Base-by-base conservation (phyloP, 2,797 vertebrate species). In the Pseudochirops corinnae region DNA sequence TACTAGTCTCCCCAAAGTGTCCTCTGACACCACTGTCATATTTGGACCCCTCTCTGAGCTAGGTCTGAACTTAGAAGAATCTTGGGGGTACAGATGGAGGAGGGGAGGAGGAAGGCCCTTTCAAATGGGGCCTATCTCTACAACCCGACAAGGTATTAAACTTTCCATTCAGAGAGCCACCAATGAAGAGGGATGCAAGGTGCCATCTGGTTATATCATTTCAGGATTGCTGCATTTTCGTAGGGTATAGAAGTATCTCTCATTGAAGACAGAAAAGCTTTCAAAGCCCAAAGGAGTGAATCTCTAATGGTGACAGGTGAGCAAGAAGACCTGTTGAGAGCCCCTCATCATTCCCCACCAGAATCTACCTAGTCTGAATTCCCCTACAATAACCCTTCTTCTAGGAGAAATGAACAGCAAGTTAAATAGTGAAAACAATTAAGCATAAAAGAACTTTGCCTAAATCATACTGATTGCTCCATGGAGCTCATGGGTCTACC, bases 391-490 rank as follows among this genome's bases (percentile, higher is more conserved):
- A 10, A 26, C 9, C 21, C n/a, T 10, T 91, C 90, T 31, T 31
- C 33, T 91, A 55, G 50, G 95, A 97, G 92, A 96, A 96, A 94
- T 31, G 33, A 96, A 62, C 56, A 95, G 96, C 5, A 94, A 50
- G 39, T 93, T 67, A 58, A 91, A 95, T 92, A 5, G 90, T 33
- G 87, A 91, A 95, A 96, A 46, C 91, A 93, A 93, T 57, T 60
- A 96, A 96, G 55, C 92, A 33, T 62, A 93, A 58, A 94, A 26
- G 55, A 55, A 93, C 93, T 92, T 55, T 94, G 31, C 87, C 12
- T 50, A 91, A 91, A 57, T 96, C 92, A 90, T 95, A 92, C 29
- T 62, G 91, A 14, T 18, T 62, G 28, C 3, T 82, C 67, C 90
- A 56, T 57, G 53, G 31, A 95, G 33, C 93, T 53, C 67, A 90